A percentile compares a stretch with the other conserved stretches of the same genome.
phyloP scores from a whole-genome alignment of 2,888 invertebrate genomes.

The Cetonia aurata region DNA sequence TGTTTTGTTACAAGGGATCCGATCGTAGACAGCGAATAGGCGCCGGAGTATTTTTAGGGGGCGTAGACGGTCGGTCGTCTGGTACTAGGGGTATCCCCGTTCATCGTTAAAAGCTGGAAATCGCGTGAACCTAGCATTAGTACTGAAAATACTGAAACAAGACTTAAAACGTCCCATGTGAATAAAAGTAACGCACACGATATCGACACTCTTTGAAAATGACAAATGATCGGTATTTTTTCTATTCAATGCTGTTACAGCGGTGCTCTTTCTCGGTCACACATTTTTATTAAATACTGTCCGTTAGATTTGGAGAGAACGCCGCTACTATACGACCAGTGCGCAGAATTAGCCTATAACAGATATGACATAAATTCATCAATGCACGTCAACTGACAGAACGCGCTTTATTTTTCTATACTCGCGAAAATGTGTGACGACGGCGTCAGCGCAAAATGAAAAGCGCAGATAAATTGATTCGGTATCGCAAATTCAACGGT shows the following conservation, averaged over 20 bases:
- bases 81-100: no score
- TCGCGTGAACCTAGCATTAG: no score
- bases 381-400: conserved; percentile 29
- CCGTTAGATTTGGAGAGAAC: conserved; percentile 23
- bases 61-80: no score
- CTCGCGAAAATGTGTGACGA: conserved; percentile 28
- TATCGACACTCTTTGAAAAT: conserved; percentile 24
- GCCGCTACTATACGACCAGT: not conserved
- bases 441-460: conserved; percentile 21
- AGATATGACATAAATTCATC: conserved; percentile 35
- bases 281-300: conserved; percentile 19
- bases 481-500: conserved; percentile 19
- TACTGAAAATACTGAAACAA: no score
- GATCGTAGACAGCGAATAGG: no score
- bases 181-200: not conserved
- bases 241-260: conserved; percentile 10
- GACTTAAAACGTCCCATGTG: no score
- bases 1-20: no score
- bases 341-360: conserved; percentile 25
- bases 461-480: conserved; percentile 34
- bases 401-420: conserved; percentile 17
- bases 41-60: no score
- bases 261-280: conserved; percentile 8
- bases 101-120: no score
- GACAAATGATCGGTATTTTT: conserved; percentile 17